phyloP scores from a whole-genome alignment of 2,888 invertebrate genomes.

The Plusia festucae region DNA sequence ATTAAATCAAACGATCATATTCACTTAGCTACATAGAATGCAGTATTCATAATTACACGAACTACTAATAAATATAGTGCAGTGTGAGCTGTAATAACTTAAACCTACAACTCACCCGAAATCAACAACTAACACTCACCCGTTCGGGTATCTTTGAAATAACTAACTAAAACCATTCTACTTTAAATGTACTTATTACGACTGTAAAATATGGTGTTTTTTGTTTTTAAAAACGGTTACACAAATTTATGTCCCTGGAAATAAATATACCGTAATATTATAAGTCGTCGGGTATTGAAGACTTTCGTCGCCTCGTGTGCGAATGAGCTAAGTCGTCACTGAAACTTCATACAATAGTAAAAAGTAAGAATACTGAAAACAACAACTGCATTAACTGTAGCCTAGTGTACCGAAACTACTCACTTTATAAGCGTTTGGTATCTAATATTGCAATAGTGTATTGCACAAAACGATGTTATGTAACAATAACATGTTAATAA shows the following conservation, averaged over 20 bases:
- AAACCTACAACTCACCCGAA: background rate
- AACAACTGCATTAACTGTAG: background rate
- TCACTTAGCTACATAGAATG: conserved; percentile 16
- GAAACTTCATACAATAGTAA: too few species aligned
- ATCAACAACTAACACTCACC: background rate
- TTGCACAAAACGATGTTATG: conserved; percentile 32
- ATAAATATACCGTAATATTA: too few species aligned
- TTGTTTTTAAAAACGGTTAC: too few species aligned
- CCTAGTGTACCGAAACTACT: conserved; percentile 7
- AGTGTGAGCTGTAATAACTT: background rate
- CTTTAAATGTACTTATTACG: background rate
- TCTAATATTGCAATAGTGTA: conserved; percentile 23
- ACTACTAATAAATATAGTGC: too few species aligned
- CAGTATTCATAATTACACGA: too few species aligned
- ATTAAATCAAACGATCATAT: conserved; percentile 11
- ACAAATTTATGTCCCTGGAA: too few species aligned
- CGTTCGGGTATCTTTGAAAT: background rate
- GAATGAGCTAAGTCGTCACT: too few species aligned
- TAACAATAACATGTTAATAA: conserved; percentile 24
- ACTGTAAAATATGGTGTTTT: background rate
- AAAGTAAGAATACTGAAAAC: background rate
- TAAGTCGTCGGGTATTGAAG: too few species aligned
- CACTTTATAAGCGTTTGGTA: conserved; percentile 28
- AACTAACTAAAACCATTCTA: background rate
- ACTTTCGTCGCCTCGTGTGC: too few species aligned